Percentiles rank a stretch among this genome's conserved stretches.
phyloP scores from a whole-genome alignment of 2,888 invertebrate genomes.

The Nephrotoma flavescens region DNA sequence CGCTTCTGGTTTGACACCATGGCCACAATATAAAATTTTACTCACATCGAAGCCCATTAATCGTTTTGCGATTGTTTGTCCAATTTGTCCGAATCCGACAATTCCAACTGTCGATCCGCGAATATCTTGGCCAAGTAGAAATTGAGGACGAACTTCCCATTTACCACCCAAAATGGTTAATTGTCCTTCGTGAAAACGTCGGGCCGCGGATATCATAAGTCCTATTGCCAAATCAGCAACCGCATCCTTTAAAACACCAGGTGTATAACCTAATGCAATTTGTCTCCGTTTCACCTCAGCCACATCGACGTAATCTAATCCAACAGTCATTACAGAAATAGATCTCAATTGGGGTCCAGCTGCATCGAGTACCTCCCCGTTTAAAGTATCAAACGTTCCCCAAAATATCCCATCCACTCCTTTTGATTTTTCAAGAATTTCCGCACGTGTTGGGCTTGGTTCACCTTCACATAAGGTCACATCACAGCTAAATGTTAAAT shows the following conservation, averaged over 20 bases:
- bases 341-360: conserved; percentile 45
- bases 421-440: conserved; percentile 10
- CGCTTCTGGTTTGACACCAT: conserved; percentile 44
- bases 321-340: conserved; percentile 64
- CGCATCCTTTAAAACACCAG: conserved; percentile 49
- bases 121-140: conserved; percentile 60
- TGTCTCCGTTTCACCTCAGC: conserved; percentile 46
- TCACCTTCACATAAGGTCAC: conserved; percentile 9
- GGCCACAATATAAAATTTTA: conserved; percentile 53
- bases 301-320: conserved; percentile 62
- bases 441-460: conserved; percentile 7
- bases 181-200: conserved; percentile 57
- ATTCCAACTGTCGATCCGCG: conserved; percentile 59
- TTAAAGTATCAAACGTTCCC: conserved; percentile 10
- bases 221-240: conserved; percentile 66
- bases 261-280: conserved; percentile 58
- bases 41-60: conserved; percentile 52
- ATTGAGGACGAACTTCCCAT: conserved; percentile 48
- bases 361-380: conserved; percentile 11
- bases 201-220: conserved; percentile 51
- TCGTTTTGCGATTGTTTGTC: conserved; percentile 50
- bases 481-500: conserved; percentile 7
- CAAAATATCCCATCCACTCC: conserved; percentile 14
- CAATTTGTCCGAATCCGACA: conserved; percentile 60
- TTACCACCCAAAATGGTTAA: conserved; percentile 35